A percentile compares a stretch with the other conserved stretches of the same genome.
Evolutionary conservation across 2,888 invertebrate genomes (phyloP).

Genomic region (Dolichopus griseipennis): DNA sequence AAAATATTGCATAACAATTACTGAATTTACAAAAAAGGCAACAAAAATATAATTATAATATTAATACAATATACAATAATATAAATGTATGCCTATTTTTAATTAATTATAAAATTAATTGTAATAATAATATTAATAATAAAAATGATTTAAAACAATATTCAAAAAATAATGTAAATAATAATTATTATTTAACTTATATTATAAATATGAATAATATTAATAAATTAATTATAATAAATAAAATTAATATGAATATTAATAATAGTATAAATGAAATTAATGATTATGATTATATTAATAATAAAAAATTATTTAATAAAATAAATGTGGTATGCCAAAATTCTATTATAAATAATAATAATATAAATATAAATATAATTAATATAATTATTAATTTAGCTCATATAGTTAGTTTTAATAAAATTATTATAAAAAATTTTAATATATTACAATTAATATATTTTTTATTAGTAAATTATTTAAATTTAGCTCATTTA

Average conservation of each 20-base stretch:
- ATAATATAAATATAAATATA: background rate
- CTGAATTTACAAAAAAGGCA: background rate
- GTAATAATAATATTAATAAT: background rate
- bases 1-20: background rate
- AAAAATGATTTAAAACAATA: background rate
- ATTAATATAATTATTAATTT: background rate
- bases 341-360: background rate
- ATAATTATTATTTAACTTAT: too few relatives aligned
- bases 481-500: background rate
- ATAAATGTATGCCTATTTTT: background rate
- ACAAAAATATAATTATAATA: background rate
- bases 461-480: background rate
- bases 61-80: background rate
- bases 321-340: constrained; percentile 1
- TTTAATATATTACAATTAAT: background rate
- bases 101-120: too few relatives aligned
- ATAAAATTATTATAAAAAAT: background rate
- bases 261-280: background rate
- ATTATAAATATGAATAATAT: too few relatives aligned
- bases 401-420: background rate
- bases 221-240: too few relatives aligned
- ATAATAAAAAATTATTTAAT: background rate
- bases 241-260: too few relatives aligned
- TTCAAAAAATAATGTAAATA: too few relatives aligned
- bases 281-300: background rate